Conservation (phyloP, 2,888 invertebrate genomes). For the Meloe dianella region DNA sequence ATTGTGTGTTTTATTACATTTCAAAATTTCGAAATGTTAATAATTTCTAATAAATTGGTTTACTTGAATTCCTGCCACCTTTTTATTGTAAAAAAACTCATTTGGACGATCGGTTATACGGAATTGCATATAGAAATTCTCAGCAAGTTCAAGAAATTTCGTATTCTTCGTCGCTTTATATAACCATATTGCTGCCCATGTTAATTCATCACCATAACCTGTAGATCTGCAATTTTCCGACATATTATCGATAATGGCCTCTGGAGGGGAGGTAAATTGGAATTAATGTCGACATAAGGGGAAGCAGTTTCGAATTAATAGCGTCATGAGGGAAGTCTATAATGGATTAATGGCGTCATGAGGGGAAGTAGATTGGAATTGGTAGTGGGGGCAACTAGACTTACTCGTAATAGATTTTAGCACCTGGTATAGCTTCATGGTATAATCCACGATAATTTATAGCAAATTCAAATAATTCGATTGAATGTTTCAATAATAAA, state of each 20-base stretch:
- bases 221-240: constrained; percentile 38
- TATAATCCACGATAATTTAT: constrained; percentile 61
- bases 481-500: constrained; percentile 60
- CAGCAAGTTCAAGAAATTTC: constrained; percentile 61
- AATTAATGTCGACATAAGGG: not conserved
- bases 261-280: not conserved
- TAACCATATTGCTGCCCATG: constrained; percentile 66
- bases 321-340: not conserved
- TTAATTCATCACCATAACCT: constrained; percentile 64
- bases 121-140: constrained; percentile 60
- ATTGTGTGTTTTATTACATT: constrained; percentile 11
- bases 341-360: not conserved
- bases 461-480: constrained; percentile 63
- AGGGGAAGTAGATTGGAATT: not conserved
- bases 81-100: constrained; percentile 64
- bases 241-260: too few relatives aligned
- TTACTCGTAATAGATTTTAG: constrained; percentile 62
- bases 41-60: too few relatives aligned
- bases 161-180: constrained; percentile 62
- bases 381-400: too few relatives aligned
- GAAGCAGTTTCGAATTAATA: not conserved
- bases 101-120: constrained; percentile 60
- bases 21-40: too few relatives aligned
- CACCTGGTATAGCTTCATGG: constrained; percentile 62
- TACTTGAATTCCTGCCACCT: constrained; percentile 65